phyloP scores from a whole-genome alignment of 2,888 invertebrate species.

The Lasioglossum villosulum region DNA sequence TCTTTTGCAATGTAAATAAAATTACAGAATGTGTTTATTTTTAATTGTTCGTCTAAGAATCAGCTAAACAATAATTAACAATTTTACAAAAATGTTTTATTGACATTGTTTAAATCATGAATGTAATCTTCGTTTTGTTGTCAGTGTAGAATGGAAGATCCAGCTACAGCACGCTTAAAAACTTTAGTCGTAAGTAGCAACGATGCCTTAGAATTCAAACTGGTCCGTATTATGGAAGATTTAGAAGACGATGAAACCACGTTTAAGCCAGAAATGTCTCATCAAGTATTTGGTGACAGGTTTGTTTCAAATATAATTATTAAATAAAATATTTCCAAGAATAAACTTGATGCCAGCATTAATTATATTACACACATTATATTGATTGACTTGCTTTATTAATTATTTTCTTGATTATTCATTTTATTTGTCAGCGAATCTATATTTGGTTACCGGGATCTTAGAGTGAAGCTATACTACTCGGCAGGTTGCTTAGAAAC shows the following conservation, averaged over 20 bases:
- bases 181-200: conserved; percentile 84
- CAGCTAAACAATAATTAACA: neutral
- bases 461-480: conserved; percentile 92
- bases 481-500: conserved; percentile 92
- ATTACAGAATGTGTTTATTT: neutral
- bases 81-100: neutral
- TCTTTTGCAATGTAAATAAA: neutral
- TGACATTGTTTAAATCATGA: conserved; percentile 7
- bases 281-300: conserved; percentile 96
- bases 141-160: conserved; percentile 79
- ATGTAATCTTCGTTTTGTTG: conserved; percentile 23
- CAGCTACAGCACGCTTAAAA: conserved; percentile 77
- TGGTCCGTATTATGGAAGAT: conserved; percentile 88
- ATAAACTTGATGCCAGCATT: neutral
- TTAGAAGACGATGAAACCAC: conserved; percentile 87
- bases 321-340: neutral
- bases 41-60: neutral
- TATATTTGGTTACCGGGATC: conserved; percentile 96
- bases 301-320: conserved; percentile 72
- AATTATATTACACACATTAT: neutral
- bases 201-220: conserved; percentile 85
- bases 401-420: conserved; percentile 57
- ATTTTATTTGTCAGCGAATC: conserved; percentile 88
- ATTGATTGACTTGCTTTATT: conserved; percentile 15
- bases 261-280: conserved; percentile 95